Base-by-base conservation (phyloP, 1,140 invertebrate species). In the Temnothorax longispinosus region DNA sequence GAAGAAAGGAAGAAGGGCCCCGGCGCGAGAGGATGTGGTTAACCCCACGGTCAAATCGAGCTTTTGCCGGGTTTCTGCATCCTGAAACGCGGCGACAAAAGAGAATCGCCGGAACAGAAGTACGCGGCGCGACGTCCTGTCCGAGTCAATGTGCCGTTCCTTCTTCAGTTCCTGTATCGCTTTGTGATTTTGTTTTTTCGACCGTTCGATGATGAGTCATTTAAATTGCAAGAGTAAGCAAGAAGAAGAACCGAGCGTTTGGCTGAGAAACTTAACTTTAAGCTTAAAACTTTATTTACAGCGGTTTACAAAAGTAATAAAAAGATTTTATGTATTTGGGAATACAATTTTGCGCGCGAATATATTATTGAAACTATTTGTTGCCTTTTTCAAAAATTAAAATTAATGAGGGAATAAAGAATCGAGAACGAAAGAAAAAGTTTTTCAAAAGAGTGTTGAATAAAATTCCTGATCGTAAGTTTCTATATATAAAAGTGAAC, bases 21-120 rank as follows among this genome's bases (percentile, higher is more conserved):
- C 41, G 72, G 76, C 50, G 78, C 75, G 18, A 88, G 86, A 93
- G 93, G 93, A 94, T 94, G 93, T 93, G 93, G 93, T 94, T 92
- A 93, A 93, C 90, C 92, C 90, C 87, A 80, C 32, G 82, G 88
- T 88, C 88, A 90, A 91, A 91, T 92, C 89, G 77, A 89, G 93
- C 92, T 93, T 94, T 94, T 94, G 92, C 93, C 86, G 71, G 93
- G 93, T 91, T 94, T 94, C 94, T 94, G 93, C 91, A 93, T 94
- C 93, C 93, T 94, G 93, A 94, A 93, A 91, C 82, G 88, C 78
- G 81, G 74, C 91, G 93, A 92, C 93, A 94, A 93, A 93, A 56
- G 64, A 71, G 92, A 89, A 88, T 91, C 82, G 87, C 88, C 88
- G 92, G 90, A 92, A 90, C 91, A 92, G 91, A 94, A 94, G 90